Evolutionary conservation across 1,140 invertebrate genomes (phyloP), one percentile per base, ranked within the genome.

Genomic region (Musca vetustissima): DNA sequence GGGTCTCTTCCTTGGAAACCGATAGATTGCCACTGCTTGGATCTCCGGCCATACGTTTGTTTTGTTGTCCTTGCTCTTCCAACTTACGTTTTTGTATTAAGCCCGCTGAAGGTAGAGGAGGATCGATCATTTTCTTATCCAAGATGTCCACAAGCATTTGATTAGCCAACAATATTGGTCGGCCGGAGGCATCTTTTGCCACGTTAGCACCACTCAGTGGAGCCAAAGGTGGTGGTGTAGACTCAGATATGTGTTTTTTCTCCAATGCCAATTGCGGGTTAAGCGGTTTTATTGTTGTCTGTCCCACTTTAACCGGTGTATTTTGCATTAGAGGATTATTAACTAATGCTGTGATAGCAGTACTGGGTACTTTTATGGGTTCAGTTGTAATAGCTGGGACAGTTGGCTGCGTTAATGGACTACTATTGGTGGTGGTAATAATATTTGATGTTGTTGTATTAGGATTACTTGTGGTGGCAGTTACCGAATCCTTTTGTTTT

Each of bases 91-190:
- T 83, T 21, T 61, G 57, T 22, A 73, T 61, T 21, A 52, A 28
- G 21, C 59, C 21, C 21, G n/a, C n/a, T n/a, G 66, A n/a, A n/a
- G n/a, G 61, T 21, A 68, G 67, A 36, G 73, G 69, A n/a, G 72
- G 72, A 24, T 73, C 73, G 8, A 64, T 21, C 17, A 66, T 48
- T 73, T 86, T 87, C 70, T 87, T 85, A 68, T 92, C 90, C 0
- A 92, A 76, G 22, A 92, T 79, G 78, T 91, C 90, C 0, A 89
- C 89, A 6, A 92, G 69, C 69, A 80, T 79, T 69, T 80, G 76
- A 72, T 73, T 72, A 0, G 76, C 74, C 47, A 76, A 75, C 3
- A 81, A 81, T 32, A 83, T 77, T 11, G 85, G 85, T 50, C 85
- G 69, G 0, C 84, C 83, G 14, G 84, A 85, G 1, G 76, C 67